Percentiles rank a stretch among this genome's conserved stretches.
Evolutionary conservation across 2,888 invertebrate genomes (phyloP).

Genomic region (Nephrotoma flavescens): DNA sequence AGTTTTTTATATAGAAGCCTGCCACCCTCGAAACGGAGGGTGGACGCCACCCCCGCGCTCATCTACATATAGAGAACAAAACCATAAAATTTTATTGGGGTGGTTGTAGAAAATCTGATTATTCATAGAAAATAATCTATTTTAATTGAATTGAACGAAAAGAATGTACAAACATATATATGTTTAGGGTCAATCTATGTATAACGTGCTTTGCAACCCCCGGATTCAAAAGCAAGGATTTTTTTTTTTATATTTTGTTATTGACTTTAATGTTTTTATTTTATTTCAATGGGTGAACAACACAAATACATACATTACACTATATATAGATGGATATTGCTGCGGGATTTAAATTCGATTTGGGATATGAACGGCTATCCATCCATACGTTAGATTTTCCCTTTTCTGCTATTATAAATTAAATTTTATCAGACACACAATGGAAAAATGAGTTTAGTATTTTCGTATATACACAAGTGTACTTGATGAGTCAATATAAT

Average conservation of each 20-base stretch:
- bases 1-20: not conserved
- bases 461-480: not conserved
- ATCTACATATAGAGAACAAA: not conserved
- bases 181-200: not conserved
- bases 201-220: not conserved
- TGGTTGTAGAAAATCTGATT: not conserved
- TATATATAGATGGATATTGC: not conserved
- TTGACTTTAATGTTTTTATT: not conserved
- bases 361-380: not conserved
- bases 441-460: not conserved
- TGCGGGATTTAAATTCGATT: not conserved
- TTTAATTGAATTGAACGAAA: not conserved
- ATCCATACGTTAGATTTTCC: not conserved
- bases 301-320: not conserved
- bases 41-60: not conserved
- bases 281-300: not conserved
- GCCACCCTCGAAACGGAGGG: not conserved
- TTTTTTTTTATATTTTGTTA: not conserved
- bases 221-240: not conserved
- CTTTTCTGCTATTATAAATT: not conserved
- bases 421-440: not conserved
- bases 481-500: not conserved
- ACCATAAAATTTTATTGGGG: not conserved
- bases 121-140: not conserved
- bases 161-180: not conserved